These are phyloP conservation scores for Phoenicopterus ruber DNA, from an alignment of 2,113 vertebrate genomes.

Conservation along the genomic window DNA sequence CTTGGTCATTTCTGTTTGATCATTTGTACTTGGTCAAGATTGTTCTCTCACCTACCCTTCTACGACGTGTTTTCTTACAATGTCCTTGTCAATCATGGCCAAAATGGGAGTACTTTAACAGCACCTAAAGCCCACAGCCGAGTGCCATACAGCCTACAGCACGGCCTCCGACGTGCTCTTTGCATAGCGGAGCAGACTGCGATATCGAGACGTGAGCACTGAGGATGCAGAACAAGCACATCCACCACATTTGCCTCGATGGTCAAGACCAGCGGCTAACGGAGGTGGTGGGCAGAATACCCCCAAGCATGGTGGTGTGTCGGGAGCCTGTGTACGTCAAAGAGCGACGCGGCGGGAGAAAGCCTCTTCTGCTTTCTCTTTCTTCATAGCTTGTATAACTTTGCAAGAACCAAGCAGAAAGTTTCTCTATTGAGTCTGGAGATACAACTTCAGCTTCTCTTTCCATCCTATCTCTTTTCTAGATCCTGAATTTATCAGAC, in stretches of 20 bases:
- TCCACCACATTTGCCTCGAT: not conserved
- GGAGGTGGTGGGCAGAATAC: not conserved
- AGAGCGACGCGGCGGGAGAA: not conserved
- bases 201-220: rapidly evolving
- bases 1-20: not conserved
- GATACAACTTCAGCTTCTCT: not conserved
- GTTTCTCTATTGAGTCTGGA: not conserved
- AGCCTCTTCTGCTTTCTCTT: not conserved
- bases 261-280: not conserved
- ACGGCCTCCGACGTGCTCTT: not conserved
- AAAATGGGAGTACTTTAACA: not conserved
- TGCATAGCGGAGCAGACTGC: not conserved
- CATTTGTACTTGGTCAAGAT: not conserved
- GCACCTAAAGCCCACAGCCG: not conserved
- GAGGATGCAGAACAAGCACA: not conserved
- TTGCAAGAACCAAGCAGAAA: not conserved
- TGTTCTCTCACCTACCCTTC: not conserved
- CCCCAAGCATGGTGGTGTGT: rapidly evolving
- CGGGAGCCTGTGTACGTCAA: not conserved
- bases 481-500: not conserved
- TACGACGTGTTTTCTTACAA: not conserved
- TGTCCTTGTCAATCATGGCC: not conserved
- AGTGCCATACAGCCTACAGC: not conserved
- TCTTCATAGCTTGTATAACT: not conserved
- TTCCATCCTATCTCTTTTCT: not conserved